Conservation (phyloP, 2,888 invertebrate genomes). For the Tipula unca region DNA sequence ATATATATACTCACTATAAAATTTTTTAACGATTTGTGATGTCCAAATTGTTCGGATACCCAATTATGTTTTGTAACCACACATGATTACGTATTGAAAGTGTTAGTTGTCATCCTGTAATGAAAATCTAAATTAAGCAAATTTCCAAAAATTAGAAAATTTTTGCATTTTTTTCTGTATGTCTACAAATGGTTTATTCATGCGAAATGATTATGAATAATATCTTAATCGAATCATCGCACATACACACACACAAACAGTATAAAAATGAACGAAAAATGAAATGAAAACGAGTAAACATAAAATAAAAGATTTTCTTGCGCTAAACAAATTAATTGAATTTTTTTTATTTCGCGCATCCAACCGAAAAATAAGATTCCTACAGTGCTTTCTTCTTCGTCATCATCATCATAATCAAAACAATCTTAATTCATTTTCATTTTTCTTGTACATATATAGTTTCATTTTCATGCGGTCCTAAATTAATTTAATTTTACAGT, state of each 20-base stretch:
- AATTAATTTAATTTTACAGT: neutral
- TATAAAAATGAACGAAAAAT: neutral
- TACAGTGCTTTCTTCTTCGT: neutral
- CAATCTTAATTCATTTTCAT: neutral
- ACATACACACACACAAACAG: neutral
- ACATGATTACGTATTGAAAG: no score
- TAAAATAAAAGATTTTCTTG: neutral
- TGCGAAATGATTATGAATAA: neutral
- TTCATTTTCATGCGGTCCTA: neutral
- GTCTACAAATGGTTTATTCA: neutral
- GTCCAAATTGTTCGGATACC: no score
- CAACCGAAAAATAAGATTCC: neutral
- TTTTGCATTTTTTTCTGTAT: neutral
- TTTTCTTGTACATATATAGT: neutral
- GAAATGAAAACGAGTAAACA: neutral
- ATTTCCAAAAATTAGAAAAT: neutral
- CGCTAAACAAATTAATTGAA: neutral
- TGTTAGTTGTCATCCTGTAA: no score
- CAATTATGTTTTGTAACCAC: no score
- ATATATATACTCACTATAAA: no score
- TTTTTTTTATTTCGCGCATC: neutral
- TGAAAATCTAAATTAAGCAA: no score
- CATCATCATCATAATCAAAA: neutral
- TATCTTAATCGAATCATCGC: neutral
- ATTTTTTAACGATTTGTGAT: no score